phyloP scores from a whole-genome alignment of 2,113 vertebrate species.

The Rhodinocichla rosea region DNA sequence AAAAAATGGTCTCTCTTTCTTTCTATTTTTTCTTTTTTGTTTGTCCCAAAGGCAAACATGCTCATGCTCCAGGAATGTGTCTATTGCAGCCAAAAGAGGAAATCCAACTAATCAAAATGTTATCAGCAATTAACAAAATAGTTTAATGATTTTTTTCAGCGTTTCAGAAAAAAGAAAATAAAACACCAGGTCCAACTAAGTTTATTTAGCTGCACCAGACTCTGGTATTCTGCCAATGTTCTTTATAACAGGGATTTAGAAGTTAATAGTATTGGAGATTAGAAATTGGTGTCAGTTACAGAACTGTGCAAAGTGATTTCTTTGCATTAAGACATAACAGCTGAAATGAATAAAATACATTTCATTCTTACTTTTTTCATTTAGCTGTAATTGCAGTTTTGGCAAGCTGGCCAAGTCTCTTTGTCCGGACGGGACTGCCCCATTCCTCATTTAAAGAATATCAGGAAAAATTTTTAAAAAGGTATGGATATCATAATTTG shows the following conservation, averaged over 20 bases:
- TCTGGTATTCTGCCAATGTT: conserved; percentile 65
- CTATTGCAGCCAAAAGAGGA: conserved; percentile 60
- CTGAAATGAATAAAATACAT: conserved; percentile 70
- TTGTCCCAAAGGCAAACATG: conserved; percentile 60
- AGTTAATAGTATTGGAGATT: conserved; percentile 70
- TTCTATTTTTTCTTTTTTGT: background rate
- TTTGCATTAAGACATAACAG: conserved; percentile 70
- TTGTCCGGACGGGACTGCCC: background rate
- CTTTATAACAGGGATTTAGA: conserved; percentile 63
- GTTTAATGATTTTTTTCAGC: conserved; percentile 54
- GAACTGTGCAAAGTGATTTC: conserved; percentile 64
- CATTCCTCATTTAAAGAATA: conserved; percentile 12
- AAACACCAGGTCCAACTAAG: conserved; percentile 48
- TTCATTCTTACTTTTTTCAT: conserved; percentile 32
- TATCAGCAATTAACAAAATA: conserved; percentile 72
- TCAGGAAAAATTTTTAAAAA: background rate
- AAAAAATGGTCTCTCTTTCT: conserved; percentile 27
- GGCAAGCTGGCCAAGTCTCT: background rate
- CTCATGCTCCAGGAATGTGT: conserved; percentile 66
- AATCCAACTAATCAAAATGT: conserved; percentile 66
- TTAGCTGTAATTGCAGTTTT: conserved; percentile 55
- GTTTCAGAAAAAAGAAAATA: conserved; percentile 58
- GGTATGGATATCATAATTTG: background rate
- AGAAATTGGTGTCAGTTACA: conserved; percentile 72
- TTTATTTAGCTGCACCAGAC: conserved; percentile 57